Percentiles rank a stretch among this genome's conserved stretches.
Conservation (phyloP, 2,113 vertebrate species). For the Petroica traversi region DNA sequence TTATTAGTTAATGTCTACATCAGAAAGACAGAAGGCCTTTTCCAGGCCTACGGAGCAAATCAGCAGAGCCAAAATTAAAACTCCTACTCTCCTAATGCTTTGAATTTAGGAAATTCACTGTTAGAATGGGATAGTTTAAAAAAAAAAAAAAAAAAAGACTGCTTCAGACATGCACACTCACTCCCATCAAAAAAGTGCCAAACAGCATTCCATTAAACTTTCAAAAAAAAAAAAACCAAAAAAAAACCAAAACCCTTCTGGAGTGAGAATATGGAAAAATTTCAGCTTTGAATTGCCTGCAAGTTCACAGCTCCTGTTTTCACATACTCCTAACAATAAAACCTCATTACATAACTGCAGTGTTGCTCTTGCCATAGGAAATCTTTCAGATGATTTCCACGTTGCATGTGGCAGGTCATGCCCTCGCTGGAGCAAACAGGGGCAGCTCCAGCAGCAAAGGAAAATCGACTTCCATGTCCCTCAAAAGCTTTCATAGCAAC, state of each 20-base stretch:
- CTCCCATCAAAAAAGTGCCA: not conserved
- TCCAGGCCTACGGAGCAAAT: not conserved
- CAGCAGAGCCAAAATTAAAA: not conserved
- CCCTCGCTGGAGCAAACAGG: not conserved
- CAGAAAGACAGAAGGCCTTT: not conserved
- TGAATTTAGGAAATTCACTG: not conserved
- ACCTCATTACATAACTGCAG: not conserved
- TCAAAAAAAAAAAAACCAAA: not conserved
- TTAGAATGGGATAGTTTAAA: not conserved
- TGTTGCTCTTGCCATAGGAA: not conserved
- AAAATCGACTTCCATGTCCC: not conserved
- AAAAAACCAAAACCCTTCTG: too few relatives aligned
- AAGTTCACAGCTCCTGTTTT: slow-evolving; percentile 53
- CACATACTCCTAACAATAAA: not conserved
- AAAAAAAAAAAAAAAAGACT: not conserved
- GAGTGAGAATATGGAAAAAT: not conserved
- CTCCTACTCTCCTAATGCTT: not conserved
- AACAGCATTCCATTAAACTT: not conserved
- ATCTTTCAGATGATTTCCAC: not conserved
- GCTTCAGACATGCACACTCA: not conserved
- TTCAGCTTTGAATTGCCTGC: not conserved
- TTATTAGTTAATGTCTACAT: not conserved
- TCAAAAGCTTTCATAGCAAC: not conserved
- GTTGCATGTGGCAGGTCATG: slow-evolving; percentile 21
- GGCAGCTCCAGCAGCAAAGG: not conserved